These are phyloP conservation scores for Lanius ludovicianus DNA, from an alignment of 2,113 vertebrate genomes.

Conservation along the genomic window DNA sequence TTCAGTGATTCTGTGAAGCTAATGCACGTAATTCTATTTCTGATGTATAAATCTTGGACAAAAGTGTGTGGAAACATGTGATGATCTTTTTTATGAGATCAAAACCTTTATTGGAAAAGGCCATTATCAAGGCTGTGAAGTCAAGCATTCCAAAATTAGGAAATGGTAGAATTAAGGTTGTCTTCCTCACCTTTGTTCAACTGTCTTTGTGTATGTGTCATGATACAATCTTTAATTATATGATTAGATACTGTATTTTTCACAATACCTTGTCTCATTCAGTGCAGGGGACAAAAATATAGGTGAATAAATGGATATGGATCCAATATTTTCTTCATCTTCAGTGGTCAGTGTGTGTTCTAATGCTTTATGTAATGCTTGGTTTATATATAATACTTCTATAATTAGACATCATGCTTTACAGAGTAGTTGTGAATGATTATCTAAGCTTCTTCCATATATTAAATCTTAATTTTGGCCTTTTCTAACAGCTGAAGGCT, in stretches of 20 bases:
- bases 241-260: slow-evolving; percentile 41
- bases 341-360: background rate
- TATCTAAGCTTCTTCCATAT: background rate
- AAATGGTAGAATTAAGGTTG: slow-evolving; percentile 34
- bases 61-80: background rate
- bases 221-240: slow-evolving; percentile 60
- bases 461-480: background rate
- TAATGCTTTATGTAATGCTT: background rate
- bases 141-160: slow-evolving; percentile 43
- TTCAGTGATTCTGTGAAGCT: background rate
- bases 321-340: slow-evolving; percentile 22
- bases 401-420: background rate
- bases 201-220: background rate
- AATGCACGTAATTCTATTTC: background rate
- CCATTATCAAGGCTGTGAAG: slow-evolving; percentile 23
- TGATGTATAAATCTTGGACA: background rate
- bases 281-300: background rate
- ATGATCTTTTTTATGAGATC: slow-evolving; percentile 17
- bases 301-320: slow-evolving; percentile 1
- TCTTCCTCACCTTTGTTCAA: slow-evolving; percentile 14
- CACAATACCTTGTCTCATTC: background rate
- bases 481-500: background rate
- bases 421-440: background rate
- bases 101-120: slow-evolving; percentile 31
- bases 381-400: background rate